Evolutionary conservation across 2,797 vertebrate genomes (phyloP).

Genomic region (Chaunax sp.): DNA sequence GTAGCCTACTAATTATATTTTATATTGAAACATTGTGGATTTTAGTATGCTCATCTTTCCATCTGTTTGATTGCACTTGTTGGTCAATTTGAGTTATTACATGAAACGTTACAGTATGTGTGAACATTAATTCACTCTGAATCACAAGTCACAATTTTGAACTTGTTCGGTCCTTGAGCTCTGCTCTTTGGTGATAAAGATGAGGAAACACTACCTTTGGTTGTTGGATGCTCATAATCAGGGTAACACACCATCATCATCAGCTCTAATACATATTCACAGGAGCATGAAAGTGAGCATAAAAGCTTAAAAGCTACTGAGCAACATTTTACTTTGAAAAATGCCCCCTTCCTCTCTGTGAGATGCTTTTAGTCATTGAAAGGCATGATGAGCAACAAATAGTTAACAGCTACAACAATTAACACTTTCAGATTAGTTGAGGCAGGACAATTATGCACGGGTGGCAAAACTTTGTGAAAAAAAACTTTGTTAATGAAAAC

Average conservation of each 20-base stretch:
- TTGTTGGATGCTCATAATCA: not conserved
- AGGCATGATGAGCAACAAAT: too few relatives aligned
- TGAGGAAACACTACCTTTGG: not conserved
- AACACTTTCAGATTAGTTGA: not conserved
- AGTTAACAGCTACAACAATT: not conserved
- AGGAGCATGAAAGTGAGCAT: not conserved
- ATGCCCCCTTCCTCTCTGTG: not conserved
- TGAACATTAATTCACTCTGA: not conserved
- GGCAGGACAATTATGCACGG: not conserved
- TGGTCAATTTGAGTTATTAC: not conserved
- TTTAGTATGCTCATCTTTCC: not conserved
- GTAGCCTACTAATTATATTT: not conserved
- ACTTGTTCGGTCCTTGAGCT: not conserved
- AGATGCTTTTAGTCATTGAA: not conserved
- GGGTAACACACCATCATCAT: not conserved
- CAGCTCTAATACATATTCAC: not conserved
- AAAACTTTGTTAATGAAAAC: not conserved
- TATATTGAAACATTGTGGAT: not conserved
- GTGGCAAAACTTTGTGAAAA: not conserved
- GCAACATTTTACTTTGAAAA: slow-evolving; percentile 2
- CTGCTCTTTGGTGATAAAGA: not conserved
- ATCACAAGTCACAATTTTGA: not conserved
- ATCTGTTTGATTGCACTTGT: slow-evolving; percentile 24
- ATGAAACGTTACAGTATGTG: not conserved
- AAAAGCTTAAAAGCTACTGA: not conserved